A percentile compares a stretch with the other conserved stretches of the same genome.
Evolutionary conservation across 2,888 invertebrate genomes (phyloP).

Genomic region (Drosophila lutescens): DNA sequence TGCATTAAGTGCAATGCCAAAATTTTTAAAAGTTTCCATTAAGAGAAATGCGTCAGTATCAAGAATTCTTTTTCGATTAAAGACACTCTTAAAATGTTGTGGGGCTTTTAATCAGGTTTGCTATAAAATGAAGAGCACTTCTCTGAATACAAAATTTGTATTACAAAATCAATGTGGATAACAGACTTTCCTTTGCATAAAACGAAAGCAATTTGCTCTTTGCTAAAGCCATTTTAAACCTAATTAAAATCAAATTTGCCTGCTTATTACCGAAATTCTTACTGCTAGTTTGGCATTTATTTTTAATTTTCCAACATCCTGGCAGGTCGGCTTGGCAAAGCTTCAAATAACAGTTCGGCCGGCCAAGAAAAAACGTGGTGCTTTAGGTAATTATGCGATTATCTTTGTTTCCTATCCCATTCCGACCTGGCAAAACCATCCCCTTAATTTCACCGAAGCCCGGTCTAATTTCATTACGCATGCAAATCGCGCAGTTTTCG

Average conservation of each 20-base stretch:
- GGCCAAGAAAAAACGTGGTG: slow-evolving; percentile 28
- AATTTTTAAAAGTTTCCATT: background rate
- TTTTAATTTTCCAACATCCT: slow-evolving; percentile 67
- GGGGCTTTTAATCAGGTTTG: background rate
- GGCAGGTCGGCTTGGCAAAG: slow-evolving; percentile 14
- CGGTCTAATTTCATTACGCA: slow-evolving; percentile 65
- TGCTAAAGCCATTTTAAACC: background rate
- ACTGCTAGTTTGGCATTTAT: slow-evolving; percentile 60
- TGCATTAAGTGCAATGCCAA: slow-evolving; percentile 60
- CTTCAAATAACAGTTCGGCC: slow-evolving; percentile 13
- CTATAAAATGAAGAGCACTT: too few relatives aligned
- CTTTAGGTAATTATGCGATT: slow-evolving; percentile 67
- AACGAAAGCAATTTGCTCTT: background rate
- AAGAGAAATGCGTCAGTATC: background rate
- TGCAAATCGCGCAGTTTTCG: slow-evolving; percentile 67
- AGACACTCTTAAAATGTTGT: background rate
- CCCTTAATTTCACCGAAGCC: slow-evolving; percentile 4
- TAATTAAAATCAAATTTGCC: background rate
- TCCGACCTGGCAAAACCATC: slow-evolving; percentile 1
- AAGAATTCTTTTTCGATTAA: too few relatives aligned
- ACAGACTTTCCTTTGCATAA: background rate
- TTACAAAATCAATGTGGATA: too few relatives aligned
- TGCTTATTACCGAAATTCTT: slow-evolving; percentile 27
- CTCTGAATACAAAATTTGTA: too few relatives aligned
- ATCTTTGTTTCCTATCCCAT: slow-evolving; percentile 59